A percentile compares a stretch with the other conserved stretches of the same genome.
These are phyloP conservation scores for Battus philenor DNA, from an alignment of 1,140 invertebrate species.

Conservation along the genomic window DNA sequence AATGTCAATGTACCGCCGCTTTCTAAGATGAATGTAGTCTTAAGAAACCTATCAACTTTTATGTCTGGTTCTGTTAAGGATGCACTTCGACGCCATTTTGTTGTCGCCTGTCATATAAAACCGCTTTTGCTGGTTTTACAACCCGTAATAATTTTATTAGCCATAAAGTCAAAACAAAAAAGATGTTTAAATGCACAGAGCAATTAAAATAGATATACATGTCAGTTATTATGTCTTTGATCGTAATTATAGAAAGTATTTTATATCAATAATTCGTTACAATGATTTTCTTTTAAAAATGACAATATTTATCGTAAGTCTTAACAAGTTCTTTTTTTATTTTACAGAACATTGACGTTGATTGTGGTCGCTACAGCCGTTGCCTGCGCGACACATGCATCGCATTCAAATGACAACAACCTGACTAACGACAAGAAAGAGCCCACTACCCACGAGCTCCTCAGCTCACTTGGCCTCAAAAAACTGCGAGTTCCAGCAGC, in stretches of 20 bases:
- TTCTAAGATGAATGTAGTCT: constrained; percentile 9
- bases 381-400: constrained; percentile 34
- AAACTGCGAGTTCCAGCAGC: constrained; percentile 65
- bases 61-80: constrained; percentile 5
- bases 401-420: constrained; percentile 35
- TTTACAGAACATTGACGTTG: constrained; percentile 46
- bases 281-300: no score
- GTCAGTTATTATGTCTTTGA: no score
- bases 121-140: constrained; percentile 13
- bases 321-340: constrained; percentile 24
- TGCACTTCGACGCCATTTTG: not conserved
- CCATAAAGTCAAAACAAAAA: constrained; percentile 9
- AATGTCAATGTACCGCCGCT: constrained; percentile 23
- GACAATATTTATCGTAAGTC: no score
- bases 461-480: constrained; percentile 65
- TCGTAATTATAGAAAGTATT: no score
- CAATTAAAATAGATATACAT: constrained; percentile 1
- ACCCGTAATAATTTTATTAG: constrained; percentile 12
- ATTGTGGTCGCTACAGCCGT: constrained; percentile 42
- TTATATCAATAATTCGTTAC: no score
- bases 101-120: constrained; percentile 1
- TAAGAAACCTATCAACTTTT: constrained; percentile 9
- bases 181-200: not conserved
- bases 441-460: constrained; percentile 62
- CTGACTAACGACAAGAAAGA: constrained; percentile 46